Conservation (phyloP, 2,113 vertebrate species). For the Mormyrus lacerda region DNA sequence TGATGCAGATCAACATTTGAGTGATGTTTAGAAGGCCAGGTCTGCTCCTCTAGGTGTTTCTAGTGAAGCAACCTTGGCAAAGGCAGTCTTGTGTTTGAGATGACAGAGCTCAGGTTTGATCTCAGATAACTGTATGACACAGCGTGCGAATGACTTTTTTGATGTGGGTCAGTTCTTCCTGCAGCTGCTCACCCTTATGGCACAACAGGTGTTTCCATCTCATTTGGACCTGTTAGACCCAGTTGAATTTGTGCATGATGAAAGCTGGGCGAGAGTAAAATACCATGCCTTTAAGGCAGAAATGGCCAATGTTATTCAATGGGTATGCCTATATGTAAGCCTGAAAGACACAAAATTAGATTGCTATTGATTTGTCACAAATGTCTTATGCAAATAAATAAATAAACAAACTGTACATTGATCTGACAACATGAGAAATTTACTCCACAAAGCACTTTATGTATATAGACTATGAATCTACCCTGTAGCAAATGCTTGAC, state of each 20-base stretch:
- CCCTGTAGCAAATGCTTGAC: background rate
- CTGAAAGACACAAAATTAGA: background rate
- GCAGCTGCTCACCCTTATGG: background rate
- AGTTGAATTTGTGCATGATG: background rate
- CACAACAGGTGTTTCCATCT: background rate
- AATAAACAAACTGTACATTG: background rate
- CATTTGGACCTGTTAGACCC: background rate
- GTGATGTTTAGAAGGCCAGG: background rate
- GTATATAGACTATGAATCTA: background rate
- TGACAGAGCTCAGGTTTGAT: background rate
- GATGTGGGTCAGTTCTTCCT: background rate
- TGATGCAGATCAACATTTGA: background rate
- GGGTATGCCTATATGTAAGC: background rate
- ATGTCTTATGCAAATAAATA: background rate
- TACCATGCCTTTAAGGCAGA: background rate
- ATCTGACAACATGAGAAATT: background rate
- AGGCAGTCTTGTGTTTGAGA: background rate
- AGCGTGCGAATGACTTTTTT: background rate
- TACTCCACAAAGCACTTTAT: background rate
- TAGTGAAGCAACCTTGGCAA: background rate
- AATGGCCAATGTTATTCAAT: background rate
- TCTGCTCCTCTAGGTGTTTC: background rate
- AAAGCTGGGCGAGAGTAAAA: background rate
- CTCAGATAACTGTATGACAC: background rate
- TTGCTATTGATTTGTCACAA: background rate